Base-by-base conservation (phyloP, 2,113 vertebrate species). In the Aspiorhynchus laticeps region DNA sequence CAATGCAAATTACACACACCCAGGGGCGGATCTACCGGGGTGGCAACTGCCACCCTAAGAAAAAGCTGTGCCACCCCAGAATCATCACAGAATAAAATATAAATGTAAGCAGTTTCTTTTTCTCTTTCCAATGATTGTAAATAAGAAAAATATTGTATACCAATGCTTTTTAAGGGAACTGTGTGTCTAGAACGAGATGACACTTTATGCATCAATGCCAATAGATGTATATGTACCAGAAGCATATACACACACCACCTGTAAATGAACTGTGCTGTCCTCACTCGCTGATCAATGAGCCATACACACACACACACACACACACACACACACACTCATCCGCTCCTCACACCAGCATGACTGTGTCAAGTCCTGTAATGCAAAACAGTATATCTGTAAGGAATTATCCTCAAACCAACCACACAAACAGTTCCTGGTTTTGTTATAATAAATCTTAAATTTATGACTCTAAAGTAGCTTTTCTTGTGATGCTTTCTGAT, bases 111-210 rank as follows among this genome's bases (percentile, higher is more conserved):
- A n/a, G n/a, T n/a, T 86, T 85, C 96, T 97, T 93, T 93, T 88
- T 75, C 80, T 91, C 89, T 89, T 85, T 90, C 90, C 90, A 96
- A 96, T 95, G 91, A 96, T 94, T 98, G 97, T 98, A 97, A 96
- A 98, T 97, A 98, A 96, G 94, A 95, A 94, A 94, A 93, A 95
- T 97, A 96, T 96, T 97, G 95, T 97, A 96, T 96, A 97, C 96
- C 93, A 96, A 96, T 89, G 95, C 95, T 96, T 96, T 90, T 91
- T 93, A 94, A 95, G 93, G 91, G 94, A 94, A 93, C 94, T 92
- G 90, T 84, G 86, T 91, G 92, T 91, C 88, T 91, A 88, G 91
- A 81, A 82, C 24, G 31, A 88, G 83, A 86, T 33, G 63, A 63
- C 77, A 67, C 85, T 80, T 88, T 83, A 74, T 53, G 89, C 71